phyloP scores from a whole-genome alignment of 2,113 vertebrate species.

The Excalfactoria chinensis region DNA sequence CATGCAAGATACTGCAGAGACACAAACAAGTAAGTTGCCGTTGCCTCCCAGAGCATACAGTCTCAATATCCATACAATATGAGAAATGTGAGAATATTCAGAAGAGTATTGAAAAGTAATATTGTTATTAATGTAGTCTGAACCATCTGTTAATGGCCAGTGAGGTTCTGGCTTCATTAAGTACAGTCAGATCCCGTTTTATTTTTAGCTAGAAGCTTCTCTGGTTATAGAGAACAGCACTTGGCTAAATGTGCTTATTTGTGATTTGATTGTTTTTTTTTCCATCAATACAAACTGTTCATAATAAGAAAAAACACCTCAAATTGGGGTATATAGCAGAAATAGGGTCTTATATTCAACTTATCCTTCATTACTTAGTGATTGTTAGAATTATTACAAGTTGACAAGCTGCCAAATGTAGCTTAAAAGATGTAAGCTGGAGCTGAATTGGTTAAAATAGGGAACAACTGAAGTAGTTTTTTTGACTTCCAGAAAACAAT shows the following conservation, averaged over 20 bases:
- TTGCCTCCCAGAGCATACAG: not conserved
- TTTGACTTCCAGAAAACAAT: not conserved
- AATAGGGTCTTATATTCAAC: not conserved
- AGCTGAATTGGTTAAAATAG: not conserved
- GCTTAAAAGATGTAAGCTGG: not conserved
- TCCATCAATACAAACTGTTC: not conserved
- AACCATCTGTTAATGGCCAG: not conserved
- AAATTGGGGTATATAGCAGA: accelerated
- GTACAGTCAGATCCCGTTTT: not conserved
- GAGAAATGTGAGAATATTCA: slow-evolving; percentile 25
- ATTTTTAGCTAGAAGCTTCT: not conserved
- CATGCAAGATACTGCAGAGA: not conserved
- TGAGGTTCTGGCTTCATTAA: not conserved
- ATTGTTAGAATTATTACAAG: not conserved
- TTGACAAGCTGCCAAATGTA: not conserved
- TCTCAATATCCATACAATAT: not conserved
- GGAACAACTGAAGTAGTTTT: not conserved
- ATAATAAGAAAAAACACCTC: not conserved
- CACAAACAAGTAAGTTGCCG: not conserved
- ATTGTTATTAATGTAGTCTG: not conserved
- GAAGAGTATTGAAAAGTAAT: not conserved
- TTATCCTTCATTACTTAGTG: not conserved
- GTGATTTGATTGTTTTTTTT: not conserved
- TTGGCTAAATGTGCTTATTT: not conserved
- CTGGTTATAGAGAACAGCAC: not conserved